phyloP scores from a whole-genome alignment of 1,140 invertebrate genomes.

The Ephestia elutella region DNA sequence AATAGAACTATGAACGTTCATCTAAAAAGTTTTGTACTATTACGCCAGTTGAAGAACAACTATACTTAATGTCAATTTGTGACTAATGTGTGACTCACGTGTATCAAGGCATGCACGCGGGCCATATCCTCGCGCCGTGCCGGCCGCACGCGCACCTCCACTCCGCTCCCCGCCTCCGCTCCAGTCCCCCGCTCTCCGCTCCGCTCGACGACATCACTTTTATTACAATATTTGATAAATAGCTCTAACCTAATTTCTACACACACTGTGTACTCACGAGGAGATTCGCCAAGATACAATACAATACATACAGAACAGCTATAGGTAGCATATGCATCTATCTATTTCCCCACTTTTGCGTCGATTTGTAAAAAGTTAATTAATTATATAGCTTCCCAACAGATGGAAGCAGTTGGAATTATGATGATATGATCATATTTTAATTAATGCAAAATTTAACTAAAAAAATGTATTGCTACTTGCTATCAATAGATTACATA shows the following conservation, averaged over 20 bases:
- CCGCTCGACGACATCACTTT: neutral
- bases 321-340: no score
- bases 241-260: neutral
- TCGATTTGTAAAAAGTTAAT: neutral
- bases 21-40: no score
- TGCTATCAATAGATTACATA: no score
- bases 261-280: neutral
- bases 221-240: neutral
- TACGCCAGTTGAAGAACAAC: no score
- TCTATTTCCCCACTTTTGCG: neutral
- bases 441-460: no score
- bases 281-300: neutral
- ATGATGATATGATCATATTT: no score
- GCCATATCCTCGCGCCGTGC: conserved; percentile 34
- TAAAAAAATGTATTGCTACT: no score
- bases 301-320: no score
- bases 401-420: neutral
- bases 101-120: conserved; percentile 34
- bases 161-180: neutral
- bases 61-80: no score
- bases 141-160: conserved; percentile 21
- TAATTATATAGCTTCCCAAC: neutral
- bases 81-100: no score
- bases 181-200: neutral
- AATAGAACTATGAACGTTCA: no score